phyloP scores from a whole-genome alignment of 1,140 invertebrate species.

The Atta cephalotes region DNA sequence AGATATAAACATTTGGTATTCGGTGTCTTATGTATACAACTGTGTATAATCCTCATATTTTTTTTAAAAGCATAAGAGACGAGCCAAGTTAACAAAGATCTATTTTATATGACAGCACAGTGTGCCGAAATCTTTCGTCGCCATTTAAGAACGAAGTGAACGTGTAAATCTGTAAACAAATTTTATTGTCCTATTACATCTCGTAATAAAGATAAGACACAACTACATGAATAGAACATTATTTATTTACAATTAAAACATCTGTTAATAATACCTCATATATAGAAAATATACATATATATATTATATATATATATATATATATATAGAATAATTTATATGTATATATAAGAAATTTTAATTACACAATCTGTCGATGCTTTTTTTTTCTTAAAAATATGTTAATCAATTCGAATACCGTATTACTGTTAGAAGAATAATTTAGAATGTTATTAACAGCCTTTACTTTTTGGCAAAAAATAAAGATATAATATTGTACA shows the following conservation, averaged over 20 bases:
- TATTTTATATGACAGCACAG: slow-evolving; percentile 54
- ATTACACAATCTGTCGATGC: slow-evolving; percentile 47
- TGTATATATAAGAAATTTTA: slow-evolving; percentile 24
- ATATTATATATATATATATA: slow-evolving; percentile 29
- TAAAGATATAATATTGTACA: slow-evolving; percentile 55
- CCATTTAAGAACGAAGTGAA: slow-evolving; percentile 35
- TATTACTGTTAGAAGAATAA: slow-evolving; percentile 71
- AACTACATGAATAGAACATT: slow-evolving; percentile 50
- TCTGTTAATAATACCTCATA: slow-evolving; percentile 54
- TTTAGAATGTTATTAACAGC: slow-evolving; percentile 71
- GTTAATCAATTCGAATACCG: slow-evolving; percentile 46
- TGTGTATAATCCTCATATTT: slow-evolving; percentile 61
- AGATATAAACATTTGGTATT: slow-evolving; percentile 69
- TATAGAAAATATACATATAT: slow-evolving; percentile 56
- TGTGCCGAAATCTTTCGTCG: slow-evolving; percentile 27
- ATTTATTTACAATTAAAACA: slow-evolving; percentile 61
- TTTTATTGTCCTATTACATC: slow-evolving; percentile 61
- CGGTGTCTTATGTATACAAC: slow-evolving; percentile 38
- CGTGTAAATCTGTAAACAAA: slow-evolving; percentile 43
- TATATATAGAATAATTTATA: slow-evolving; percentile 18
- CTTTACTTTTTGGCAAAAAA: slow-evolving; percentile 70
- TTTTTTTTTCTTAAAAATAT: slow-evolving; percentile 52
- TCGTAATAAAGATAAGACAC: slow-evolving; percentile 51
- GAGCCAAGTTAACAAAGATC: slow-evolving; percentile 38
- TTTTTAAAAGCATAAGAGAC: slow-evolving; percentile 49